phyloP scores from a whole-genome alignment of 37 sponge, comb jelly and placozoan genomes.

The Petrosia ficiformis region DNA sequence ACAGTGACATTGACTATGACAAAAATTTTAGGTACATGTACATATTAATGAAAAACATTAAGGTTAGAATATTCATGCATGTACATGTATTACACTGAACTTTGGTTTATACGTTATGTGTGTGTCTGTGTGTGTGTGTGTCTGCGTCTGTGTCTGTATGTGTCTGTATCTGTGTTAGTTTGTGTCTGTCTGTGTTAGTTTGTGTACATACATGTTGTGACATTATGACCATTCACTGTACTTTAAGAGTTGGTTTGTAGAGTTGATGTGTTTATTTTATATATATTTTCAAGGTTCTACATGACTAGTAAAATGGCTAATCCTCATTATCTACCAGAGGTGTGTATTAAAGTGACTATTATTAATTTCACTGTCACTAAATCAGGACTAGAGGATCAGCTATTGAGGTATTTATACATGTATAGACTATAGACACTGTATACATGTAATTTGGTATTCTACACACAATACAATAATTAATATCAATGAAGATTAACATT shows the following conservation, averaged over 20 bases:
- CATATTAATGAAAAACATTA: background rate
- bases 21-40: conserved; percentile 85
- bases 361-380: conserved; percentile 98
- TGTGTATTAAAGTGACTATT: conserved; percentile 98
- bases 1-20: conserved; percentile 98
- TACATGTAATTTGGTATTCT: no score
- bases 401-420: conserved; percentile 67
- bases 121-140: background rate
- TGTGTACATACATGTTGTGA: background rate
- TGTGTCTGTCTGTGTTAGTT: background rate
- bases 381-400: conserved; percentile 98
- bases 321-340: conserved; percentile 99
- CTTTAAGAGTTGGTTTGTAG: background rate
- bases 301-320: conserved; percentile 98
- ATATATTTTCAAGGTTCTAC: conserved; percentile 71
- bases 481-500: no score
- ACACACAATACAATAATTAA: no score
- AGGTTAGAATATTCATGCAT: no score
- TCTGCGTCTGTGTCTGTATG: background rate
- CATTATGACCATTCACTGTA: background rate
- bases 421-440: background rate
- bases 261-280: background rate
- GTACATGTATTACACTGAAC: background rate
- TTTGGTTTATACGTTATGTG: background rate
- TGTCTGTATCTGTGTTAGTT: background rate